A percentile compares a stretch with the other conserved stretches of the same genome.
These are phyloP conservation scores for Adoxophyes honmai DNA, from an alignment of 1,140 invertebrate species.

Conservation along the genomic window DNA sequence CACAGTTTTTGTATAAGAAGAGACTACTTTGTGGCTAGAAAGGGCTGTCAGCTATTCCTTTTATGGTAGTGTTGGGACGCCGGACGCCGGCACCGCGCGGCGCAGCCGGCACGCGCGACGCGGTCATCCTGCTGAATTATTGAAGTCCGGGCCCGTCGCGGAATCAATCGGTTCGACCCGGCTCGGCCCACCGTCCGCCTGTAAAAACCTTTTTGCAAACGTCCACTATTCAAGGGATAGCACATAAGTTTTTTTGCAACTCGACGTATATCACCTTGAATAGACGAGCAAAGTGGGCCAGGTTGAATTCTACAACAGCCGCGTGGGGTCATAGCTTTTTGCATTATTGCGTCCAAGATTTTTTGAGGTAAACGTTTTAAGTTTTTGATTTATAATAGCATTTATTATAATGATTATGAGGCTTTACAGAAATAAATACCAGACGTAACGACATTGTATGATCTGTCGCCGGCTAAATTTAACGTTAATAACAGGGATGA, in stretches of 20 bases:
- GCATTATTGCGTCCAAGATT: no score
- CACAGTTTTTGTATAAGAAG: no score
- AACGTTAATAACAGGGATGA: no score
- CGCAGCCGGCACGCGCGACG: constrained; percentile 8
- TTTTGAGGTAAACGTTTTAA: no score
- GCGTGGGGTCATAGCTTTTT: background rate
- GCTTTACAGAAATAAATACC: no score
- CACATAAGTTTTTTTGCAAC: constrained; percentile 19
- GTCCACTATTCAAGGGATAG: constrained; percentile 21
- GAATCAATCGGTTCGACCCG: constrained; percentile 39
- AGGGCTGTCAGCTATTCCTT: no score
- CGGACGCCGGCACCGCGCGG: background rate
- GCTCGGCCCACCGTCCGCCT: constrained; percentile 26
- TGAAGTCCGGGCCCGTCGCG: constrained; percentile 25
- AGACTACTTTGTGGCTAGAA: no score
- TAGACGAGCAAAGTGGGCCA: constrained; percentile 18
- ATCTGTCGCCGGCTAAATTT: no score
- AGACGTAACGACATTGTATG: no score
- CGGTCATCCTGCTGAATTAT: constrained; percentile 44
- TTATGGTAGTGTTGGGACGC: no score
- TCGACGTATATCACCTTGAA: constrained; percentile 19
- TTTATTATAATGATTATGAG: no score
- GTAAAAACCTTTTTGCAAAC: constrained; percentile 32
- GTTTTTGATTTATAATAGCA: no score
- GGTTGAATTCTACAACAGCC: background rate